Base-by-base conservation (phyloP, 2,888 invertebrate species). In the Helobdella robusta region DNA sequence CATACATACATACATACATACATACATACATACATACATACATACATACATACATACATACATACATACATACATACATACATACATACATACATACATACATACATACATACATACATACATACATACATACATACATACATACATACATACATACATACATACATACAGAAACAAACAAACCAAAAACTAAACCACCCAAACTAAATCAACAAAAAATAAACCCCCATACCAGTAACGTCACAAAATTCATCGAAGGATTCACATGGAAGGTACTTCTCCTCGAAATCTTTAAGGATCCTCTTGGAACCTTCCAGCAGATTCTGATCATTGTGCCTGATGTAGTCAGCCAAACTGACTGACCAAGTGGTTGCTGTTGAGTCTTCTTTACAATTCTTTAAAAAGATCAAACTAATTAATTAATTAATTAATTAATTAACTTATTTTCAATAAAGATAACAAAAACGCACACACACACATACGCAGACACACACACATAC, bases 191-290 rank as follows among this genome's bases (percentile, higher is more conserved):
- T 40, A 40, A 40, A 40, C n/a, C 11, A 40, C 11, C n/a, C 11
- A 40, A 40, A 15, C 11, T 15, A 40, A 15, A 40, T 15, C 11
- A 40, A 11, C 44, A 11, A 15, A 11, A 40, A 40, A n/a, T 15
- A 40, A 40, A 40, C 44, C 44, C 44, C n/a, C 44, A 40, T 78
- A 84, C 91, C 91, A 73, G 87, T 85, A 71, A 92, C 90, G 85
- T 94, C 94, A 81, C 89, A 89, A 83, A 91, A 91, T 82, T 95
- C 94, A 6, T 84, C 85, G 80, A 94, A 88, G 20, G 90, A 89
- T 68, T 89, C 85, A 81, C 92, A 91, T 11, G 91, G 89, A 73
- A 93, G 82, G 74, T 91, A 83, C 79, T 94, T 92, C 74, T 92
- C 89, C 50, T 90, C 88, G 73, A 92, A 89, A 0, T 85, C 83